phyloP scores from a whole-genome alignment of 2,113 vertebrate species.

The Xyrauchen texanus region DNA sequence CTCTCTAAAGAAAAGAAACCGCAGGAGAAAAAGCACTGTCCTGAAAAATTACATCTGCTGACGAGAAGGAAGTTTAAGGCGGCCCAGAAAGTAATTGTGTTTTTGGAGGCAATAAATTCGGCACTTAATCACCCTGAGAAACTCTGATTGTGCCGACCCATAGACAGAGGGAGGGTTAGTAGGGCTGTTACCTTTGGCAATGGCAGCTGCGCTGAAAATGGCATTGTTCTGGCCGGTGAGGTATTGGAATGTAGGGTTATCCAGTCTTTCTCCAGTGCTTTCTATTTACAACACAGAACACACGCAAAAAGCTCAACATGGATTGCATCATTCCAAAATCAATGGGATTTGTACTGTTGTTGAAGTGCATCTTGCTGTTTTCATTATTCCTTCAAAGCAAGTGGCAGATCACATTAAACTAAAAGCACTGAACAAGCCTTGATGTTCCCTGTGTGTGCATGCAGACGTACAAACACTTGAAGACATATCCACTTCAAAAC shows the following conservation, averaged over 20 bases:
- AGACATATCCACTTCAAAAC: slow-evolving; percentile 27
- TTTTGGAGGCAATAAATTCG: slow-evolving; percentile 84
- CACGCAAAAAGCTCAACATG: slow-evolving; percentile 7
- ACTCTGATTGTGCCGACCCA: slow-evolving; percentile 62
- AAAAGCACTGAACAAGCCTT: slow-evolving; percentile 23
- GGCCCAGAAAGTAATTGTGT: slow-evolving; percentile 82
- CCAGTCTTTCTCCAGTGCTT: slow-evolving; percentile 80
- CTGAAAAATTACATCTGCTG: slow-evolving; percentile 90
- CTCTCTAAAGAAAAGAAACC: slow-evolving; percentile 60
- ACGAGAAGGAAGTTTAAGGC: slow-evolving; percentile 78
- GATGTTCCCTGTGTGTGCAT: slow-evolving; percentile 14
- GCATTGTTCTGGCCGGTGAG: slow-evolving; percentile 70
- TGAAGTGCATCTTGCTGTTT: slow-evolving; percentile 35
- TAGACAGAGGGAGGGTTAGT: slow-evolving; percentile 71
- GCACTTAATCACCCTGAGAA: slow-evolving; percentile 81
- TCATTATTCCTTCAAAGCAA: slow-evolving; percentile 38
- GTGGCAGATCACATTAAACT: slow-evolving; percentile 31
- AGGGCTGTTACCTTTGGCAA: slow-evolving; percentile 85
- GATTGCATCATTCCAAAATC: slow-evolving; percentile 7
- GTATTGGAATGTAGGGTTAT: slow-evolving; percentile 66
- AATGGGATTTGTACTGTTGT: neutral
- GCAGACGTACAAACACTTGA: slow-evolving; percentile 4
- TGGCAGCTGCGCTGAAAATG: slow-evolving; percentile 68
- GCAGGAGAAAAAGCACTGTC: slow-evolving; percentile 85
- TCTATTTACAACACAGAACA: slow-evolving; percentile 65